Conservation (phyloP, 2,888 invertebrate species). For the Drosophila vallismaia region DNA sequence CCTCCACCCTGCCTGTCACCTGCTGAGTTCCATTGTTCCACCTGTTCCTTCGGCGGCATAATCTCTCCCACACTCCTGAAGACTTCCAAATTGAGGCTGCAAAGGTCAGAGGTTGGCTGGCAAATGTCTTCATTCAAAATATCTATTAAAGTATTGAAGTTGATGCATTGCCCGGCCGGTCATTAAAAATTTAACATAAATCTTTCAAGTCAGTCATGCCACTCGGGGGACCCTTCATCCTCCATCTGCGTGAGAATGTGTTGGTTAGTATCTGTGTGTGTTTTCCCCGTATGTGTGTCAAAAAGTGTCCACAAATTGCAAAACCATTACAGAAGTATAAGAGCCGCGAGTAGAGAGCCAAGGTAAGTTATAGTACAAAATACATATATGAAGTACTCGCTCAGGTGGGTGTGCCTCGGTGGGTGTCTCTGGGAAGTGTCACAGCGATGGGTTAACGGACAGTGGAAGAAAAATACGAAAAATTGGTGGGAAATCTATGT, state of each 20-base stretch:
- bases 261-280: background rate
- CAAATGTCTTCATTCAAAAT: constrained; percentile 52
- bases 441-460: constrained; percentile 50
- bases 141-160: constrained; percentile 59
- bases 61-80: constrained; percentile 11
- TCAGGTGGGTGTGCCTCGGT: constrained; percentile 37
- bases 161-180: constrained; percentile 58
- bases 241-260: background rate
- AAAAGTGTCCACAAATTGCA: constrained; percentile 65
- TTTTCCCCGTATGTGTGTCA: constrained; percentile 59
- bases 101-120: constrained; percentile 51
- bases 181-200: constrained; percentile 49
- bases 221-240: constrained; percentile 4
- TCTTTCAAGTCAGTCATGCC: constrained; percentile 33
- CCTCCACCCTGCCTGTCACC: constrained; percentile 26
- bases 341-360: constrained; percentile 62
- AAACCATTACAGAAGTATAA: constrained; percentile 65
- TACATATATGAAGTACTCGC: constrained; percentile 56
- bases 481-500: background rate
- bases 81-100: constrained; percentile 4
- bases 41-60: constrained; percentile 13
- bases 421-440: constrained; percentile 63
- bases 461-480: constrained; percentile 32
- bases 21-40: constrained; percentile 36
- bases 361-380: constrained; percentile 30